Base-by-base conservation (phyloP, 2,888 invertebrate species). In the Mystacides longicornis region DNA sequence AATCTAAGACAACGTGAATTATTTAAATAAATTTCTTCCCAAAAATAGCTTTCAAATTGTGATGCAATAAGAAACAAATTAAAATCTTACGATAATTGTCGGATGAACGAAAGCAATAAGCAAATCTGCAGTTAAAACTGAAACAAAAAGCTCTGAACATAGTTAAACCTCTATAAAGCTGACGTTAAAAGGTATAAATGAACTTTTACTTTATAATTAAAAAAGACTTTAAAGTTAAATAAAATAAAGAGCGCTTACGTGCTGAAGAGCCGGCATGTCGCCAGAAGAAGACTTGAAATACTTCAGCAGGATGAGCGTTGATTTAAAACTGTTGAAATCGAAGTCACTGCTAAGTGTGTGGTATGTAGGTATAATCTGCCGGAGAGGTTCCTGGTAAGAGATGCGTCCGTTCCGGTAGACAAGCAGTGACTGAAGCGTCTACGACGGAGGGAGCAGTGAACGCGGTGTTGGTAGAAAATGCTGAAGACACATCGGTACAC, bases 311-410 rank as follows among this genome's bases (percentile, higher is more conserved):
- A 49, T 33, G 49, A 49, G 18, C 18, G 23, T 23, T 53, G 49
- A 23, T 49, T 20, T 33, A 49, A 45, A 55, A 48, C 16, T 11
- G 14, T 19, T 52, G 48, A 55, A 52, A 52, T 42, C 48, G 16
- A 43, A 63, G 62, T 64, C 66, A 68, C 68, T 66, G 60, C 63
- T 67, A 19, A 22, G 23, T 47, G 31, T 27, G n/a, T 3, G n/a
- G n/a, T n/a, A n/a, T n/a, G 45, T 23, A 5, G 22, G 21, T 23
- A 3, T 14, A 23, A 23, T 3, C 11, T 5, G 14, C 5, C 11
- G n/a, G 23, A 48, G 20, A 23, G 48, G n/a, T 48, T 18, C n/a
- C 22, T 22, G 4, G 23, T 2, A n/a, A 16, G 16, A 5, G 48
- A 23, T 48, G 23, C 48, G 22, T 23, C 23, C 16, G 2, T 48